Conservation (phyloP, 2,797 vertebrate genomes). For the Sebastes ruberrimus region DNA sequence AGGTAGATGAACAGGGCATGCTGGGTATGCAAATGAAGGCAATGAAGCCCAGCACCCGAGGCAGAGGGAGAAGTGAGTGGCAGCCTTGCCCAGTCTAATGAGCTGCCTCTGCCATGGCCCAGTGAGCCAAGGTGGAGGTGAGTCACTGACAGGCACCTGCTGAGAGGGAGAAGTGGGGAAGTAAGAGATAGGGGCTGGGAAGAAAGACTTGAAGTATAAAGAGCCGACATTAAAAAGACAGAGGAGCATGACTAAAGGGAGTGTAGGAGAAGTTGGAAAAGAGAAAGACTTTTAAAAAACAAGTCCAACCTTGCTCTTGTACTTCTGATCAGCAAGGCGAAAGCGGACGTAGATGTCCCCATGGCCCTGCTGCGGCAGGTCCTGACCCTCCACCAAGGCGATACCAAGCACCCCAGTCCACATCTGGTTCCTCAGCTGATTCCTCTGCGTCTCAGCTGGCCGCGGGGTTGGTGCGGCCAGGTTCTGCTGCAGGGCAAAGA, state of each 20-base stretch:
- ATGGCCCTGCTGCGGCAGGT: constrained; percentile 83
- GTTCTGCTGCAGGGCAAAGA: constrained; percentile 54
- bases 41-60: constrained; percentile 75
- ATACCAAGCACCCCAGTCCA: constrained; percentile 90
- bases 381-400: constrained; percentile 91
- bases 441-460: constrained; percentile 80
- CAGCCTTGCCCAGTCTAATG: constrained; percentile 81
- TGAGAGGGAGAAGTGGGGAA: constrained; percentile 54
- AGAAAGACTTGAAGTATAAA: constrained; percentile 58
- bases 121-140: constrained; percentile 80
- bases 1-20: constrained; percentile 82
- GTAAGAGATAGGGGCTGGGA: constrained; percentile 55
- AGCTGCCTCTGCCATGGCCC: constrained; percentile 79
- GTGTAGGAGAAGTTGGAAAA: constrained; percentile 11
- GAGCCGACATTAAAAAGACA: constrained; percentile 46
- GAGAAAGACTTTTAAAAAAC: constrained; percentile 8
- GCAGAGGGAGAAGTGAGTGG: constrained; percentile 74
- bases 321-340: constrained; percentile 92
- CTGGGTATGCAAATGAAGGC: constrained; percentile 85
- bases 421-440: constrained; percentile 82
- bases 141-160: constrained; percentile 75
- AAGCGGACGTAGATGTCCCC: constrained; percentile 91
- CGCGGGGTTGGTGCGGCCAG: constrained; percentile 24
- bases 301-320: constrained; percentile 92
- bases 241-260: constrained; percentile 6